Evolutionary conservation across 2,888 invertebrate genomes (phyloP).

Genomic region (Lasioglossum pauxillum): DNA sequence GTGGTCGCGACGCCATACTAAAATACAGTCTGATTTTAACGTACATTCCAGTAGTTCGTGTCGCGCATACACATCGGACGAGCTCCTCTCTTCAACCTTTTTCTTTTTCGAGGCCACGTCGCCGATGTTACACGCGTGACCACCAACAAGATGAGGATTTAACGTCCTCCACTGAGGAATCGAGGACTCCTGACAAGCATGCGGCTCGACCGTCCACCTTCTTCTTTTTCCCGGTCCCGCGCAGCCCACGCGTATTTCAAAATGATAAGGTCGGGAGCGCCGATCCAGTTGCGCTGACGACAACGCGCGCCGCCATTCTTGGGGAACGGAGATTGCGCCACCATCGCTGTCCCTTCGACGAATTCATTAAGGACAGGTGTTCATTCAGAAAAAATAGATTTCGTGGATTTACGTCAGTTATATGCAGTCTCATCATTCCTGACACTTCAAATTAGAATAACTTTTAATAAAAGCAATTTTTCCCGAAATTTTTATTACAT

Average conservation of each 20-base stretch:
- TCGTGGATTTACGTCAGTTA: no score
- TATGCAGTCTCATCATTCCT: no score
- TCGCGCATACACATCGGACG: slow-evolving; percentile 46
- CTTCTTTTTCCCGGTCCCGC: slow-evolving; percentile 4
- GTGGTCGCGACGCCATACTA: slow-evolving; percentile 21
- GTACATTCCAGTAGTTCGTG: slow-evolving; percentile 42
- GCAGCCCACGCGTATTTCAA: slow-evolving; percentile 43
- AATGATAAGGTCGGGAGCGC: slow-evolving; percentile 42
- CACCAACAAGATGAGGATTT: slow-evolving; percentile 53
- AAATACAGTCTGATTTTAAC: slow-evolving; percentile 44
- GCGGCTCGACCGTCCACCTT: background rate
- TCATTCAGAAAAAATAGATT: background rate
- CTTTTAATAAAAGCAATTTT: no score
- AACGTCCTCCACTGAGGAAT: slow-evolving; percentile 57
- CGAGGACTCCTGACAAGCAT: slow-evolving; percentile 51
- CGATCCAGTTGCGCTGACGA: slow-evolving; percentile 8
- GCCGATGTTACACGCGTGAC: slow-evolving; percentile 52
- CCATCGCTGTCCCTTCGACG: slow-evolving; percentile 30
- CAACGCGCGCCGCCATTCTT: slow-evolving; percentile 12
- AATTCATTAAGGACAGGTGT: background rate
- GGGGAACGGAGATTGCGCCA: slow-evolving; percentile 33
- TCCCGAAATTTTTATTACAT: no score
- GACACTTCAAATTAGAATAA: no score
- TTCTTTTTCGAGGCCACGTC: background rate
- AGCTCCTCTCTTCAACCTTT: background rate